Evolutionary conservation across 2,113 vertebrate genomes (phyloP).

Genomic region (Oncorhynchus masou): DNA sequence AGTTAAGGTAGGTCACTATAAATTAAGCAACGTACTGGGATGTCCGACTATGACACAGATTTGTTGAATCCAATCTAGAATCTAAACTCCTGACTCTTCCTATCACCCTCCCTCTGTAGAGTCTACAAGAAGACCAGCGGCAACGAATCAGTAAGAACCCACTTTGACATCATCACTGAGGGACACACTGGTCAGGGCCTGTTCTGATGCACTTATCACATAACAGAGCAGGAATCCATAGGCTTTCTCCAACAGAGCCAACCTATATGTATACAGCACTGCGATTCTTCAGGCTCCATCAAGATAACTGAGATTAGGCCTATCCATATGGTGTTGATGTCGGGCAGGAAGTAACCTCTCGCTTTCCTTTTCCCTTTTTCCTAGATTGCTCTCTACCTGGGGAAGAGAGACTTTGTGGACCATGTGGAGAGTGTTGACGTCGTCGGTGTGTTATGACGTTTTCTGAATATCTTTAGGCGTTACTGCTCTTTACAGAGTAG

Average conservation of each 20-base stretch:
- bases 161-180: slow-evolving; percentile 43
- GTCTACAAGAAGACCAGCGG: slow-evolving; percentile 87
- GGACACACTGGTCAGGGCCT: slow-evolving; percentile 10
- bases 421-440: slow-evolving; percentile 74
- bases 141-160: slow-evolving; percentile 78
- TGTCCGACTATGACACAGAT: no score
- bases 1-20: background rate
- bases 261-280: no score
- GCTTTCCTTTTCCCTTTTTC: slow-evolving; percentile 11
- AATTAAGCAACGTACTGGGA: no score
- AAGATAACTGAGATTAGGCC: slow-evolving; percentile 30
- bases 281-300: background rate
- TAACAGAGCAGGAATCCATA: no score
- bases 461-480: no score
- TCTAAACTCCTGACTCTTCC: background rate
- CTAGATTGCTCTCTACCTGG: slow-evolving; percentile 86
- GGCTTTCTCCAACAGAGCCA: no score
- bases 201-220: no score
- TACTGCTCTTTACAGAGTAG: no score
- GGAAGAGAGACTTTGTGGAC: slow-evolving; percentile 87
- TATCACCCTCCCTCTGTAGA: slow-evolving; percentile 57
- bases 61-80: background rate
- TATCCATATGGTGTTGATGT: slow-evolving; percentile 27
- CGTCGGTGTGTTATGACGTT: slow-evolving; percentile 75
- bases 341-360: slow-evolving; percentile 46